A percentile compares a stretch with the other conserved stretches of the same genome.
phyloP scores from a whole-genome alignment of 2,888 invertebrate species.

The Arenicola marina region DNA sequence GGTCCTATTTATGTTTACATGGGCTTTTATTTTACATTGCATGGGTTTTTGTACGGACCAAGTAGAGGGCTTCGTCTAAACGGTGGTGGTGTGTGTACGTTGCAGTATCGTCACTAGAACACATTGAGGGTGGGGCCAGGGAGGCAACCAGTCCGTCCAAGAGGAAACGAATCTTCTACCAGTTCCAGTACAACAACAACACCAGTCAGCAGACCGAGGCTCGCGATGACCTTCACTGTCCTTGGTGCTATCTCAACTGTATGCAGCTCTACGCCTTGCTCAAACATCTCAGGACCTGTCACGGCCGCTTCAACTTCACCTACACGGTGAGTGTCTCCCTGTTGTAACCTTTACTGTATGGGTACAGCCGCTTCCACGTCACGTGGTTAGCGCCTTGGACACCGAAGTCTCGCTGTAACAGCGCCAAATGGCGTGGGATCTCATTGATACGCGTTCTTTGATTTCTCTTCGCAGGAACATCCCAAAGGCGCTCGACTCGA shows the following conservation, averaged over 20 bases:
- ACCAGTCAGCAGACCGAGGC: slow-evolving; percentile 94
- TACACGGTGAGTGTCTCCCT: slow-evolving; percentile 83
- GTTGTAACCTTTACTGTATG: no score
- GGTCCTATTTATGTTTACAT: no score
- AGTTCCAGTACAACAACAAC: slow-evolving; percentile 94
- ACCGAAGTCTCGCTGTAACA: no score
- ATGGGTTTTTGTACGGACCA: no score
- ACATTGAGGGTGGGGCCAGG: not conserved
- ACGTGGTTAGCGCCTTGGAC: no score
- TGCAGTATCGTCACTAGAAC: no score
- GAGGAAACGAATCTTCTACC: slow-evolving; percentile 82
- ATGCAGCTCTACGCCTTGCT: slow-evolving; percentile 83
- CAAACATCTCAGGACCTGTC: slow-evolving; percentile 91
- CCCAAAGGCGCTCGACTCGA: slow-evolving; percentile 79
- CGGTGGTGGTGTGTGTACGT: no score
- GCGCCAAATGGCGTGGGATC: no score
- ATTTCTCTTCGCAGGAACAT: slow-evolving; percentile 24
- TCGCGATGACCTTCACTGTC: slow-evolving; percentile 89
- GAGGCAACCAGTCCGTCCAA: slow-evolving; percentile 42
- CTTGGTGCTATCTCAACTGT: slow-evolving; percentile 94
- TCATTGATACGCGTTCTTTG: not conserved
- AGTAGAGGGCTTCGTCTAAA: no score
- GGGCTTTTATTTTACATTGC: no score
- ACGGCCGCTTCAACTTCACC: slow-evolving; percentile 90
- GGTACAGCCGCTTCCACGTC: no score